Conservation (phyloP, 2,113 vertebrate genomes). For the Tringa solitaria region DNA sequence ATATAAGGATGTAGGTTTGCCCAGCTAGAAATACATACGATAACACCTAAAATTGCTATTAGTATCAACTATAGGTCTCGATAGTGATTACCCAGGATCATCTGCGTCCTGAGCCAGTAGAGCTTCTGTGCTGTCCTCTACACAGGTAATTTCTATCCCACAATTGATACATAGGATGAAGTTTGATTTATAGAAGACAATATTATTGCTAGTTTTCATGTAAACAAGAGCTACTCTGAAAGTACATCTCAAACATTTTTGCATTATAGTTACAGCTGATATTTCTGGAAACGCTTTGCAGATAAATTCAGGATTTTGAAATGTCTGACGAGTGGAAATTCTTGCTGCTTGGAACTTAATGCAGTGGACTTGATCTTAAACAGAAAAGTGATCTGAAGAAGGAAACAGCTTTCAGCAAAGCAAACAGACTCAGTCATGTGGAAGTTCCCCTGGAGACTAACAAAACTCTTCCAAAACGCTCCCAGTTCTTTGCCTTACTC, state of each 20-base stretch:
- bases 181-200: background rate
- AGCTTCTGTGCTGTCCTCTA: background rate
- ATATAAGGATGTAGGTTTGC: background rate
- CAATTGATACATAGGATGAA: background rate
- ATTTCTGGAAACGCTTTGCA: background rate
- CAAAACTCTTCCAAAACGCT: background rate
- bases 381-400: background rate
- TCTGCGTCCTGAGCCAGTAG: background rate
- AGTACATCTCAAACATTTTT: background rate
- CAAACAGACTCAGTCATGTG: background rate
- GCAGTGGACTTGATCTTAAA: background rate
- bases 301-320: background rate
- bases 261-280: background rate
- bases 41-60: background rate
- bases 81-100: background rate
- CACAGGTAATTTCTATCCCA: background rate
- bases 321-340: background rate
- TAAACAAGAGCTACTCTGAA: background rate
- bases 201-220: background rate
- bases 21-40: background rate
- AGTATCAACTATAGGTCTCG: background rate
- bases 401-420: slow-evolving; percentile 35
- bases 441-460: background rate
- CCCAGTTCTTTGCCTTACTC: background rate
- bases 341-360: background rate